Evolutionary conservation across 2,113 vertebrate genomes (phyloP).

Genomic region (Dasypus novemcinctus): DNA sequence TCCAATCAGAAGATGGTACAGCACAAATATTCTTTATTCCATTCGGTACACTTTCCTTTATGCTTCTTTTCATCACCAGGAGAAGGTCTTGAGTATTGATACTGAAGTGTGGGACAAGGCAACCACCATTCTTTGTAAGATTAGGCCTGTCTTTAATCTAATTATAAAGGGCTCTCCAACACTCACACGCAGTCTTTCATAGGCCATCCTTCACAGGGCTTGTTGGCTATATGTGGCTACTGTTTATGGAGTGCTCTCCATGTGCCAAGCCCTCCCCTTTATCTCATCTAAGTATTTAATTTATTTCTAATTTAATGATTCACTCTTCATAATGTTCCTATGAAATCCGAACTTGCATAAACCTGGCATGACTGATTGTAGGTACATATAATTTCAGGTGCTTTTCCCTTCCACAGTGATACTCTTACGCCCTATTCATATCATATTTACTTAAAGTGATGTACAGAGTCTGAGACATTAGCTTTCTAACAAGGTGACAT

Average conservation of each 20-base stretch:
- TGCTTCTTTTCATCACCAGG: background rate
- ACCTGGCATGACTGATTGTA: background rate
- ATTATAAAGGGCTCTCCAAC: background rate
- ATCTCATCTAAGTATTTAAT: no score
- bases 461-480: no score
- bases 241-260: background rate
- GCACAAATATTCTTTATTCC: background rate
- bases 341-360: background rate
- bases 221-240: background rate
- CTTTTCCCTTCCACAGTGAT: no score
- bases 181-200: background rate
- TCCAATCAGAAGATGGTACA: background rate
- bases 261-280: background rate
- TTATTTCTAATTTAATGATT: background rate
- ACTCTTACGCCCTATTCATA: no score
- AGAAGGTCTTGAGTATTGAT: background rate
- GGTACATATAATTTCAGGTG: background rate
- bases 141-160: background rate
- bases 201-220: background rate
- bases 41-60: background rate
- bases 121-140: background rate
- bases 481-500: no score
- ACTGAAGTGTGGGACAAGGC: background rate
- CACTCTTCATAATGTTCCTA: background rate
- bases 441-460: no score